Conservation (phyloP, 2,113 vertebrate species). For the Herpetotheres cachinnans region DNA sequence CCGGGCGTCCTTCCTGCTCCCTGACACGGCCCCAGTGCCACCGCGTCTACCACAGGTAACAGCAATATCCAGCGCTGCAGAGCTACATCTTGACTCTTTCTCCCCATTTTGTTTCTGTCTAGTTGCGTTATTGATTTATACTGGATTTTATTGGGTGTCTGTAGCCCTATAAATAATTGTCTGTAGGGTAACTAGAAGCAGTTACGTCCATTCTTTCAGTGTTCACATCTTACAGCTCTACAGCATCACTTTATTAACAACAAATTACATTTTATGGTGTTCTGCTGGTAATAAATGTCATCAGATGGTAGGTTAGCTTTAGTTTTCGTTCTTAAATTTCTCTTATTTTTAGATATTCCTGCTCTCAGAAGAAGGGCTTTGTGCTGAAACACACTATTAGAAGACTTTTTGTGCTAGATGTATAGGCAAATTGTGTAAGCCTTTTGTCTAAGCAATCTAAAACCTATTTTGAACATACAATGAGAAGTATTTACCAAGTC, state of each 20-base stretch:
- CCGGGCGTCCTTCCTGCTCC: neutral
- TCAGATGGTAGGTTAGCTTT: slow-evolving; percentile 14
- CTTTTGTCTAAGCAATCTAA: slow-evolving; percentile 44
- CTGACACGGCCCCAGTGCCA: neutral
- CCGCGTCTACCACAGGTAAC: neutral
- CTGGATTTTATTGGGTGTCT: neutral
- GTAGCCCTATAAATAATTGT: neutral
- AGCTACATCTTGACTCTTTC: neutral
- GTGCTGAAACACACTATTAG: neutral
- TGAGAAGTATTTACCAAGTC: slow-evolving; percentile 31
- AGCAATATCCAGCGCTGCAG: rapidly evolving
- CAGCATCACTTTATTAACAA: neutral
- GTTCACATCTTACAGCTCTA: neutral
- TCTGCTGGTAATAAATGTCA: neutral
- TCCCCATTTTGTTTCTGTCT: neutral
- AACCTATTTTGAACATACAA: slow-evolving; percentile 27
- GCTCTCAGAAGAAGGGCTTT: slow-evolving; percentile 8
- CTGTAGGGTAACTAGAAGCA: neutral
- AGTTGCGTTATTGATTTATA: neutral
- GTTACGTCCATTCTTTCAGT: neutral
- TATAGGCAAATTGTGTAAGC: neutral
- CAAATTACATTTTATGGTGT: neutral
- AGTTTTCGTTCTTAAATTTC: neutral
- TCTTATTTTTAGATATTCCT: slow-evolving; percentile 20
- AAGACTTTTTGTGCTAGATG: slow-evolving; percentile 17